Evolutionary conservation across 1,140 invertebrate species (phyloP), one percentile per base, ranked within the genome.

Genomic region (Papilio xuthus): DNA sequence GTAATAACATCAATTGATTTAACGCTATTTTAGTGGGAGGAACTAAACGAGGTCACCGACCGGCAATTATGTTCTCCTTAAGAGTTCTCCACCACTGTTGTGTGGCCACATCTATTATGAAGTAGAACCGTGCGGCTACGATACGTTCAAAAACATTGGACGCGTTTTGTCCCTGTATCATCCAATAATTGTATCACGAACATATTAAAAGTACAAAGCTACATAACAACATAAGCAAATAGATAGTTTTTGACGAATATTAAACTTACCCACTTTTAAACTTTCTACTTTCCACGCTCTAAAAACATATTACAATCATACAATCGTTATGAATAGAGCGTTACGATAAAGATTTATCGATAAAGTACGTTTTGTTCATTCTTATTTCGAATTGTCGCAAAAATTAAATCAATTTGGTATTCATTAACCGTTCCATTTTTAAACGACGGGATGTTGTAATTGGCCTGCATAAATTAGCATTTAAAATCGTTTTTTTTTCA

Each of bases 241-340:
- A 80, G 81, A 82, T 88, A 89, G 80, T 84, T 90, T 89, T 86
- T 84, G 82, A 89, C 86, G 77, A 85, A 85, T 90, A 90, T 89
- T 86, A 89, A 87, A 89, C 81, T 88, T 89, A 82, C 90, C 90
- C 89, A 92, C 91, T 92, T 93, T 87, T 80, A 86, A 91, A 93
- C 92, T 93, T 93, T 93, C 92, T 93, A 93, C 91, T 92, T 93
- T 93, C 91, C 90, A 91, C 91, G 92, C 92, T 93, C 92, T 92
- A 92, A 92, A 93, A 92, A 93, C 87, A 90, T 89, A 91, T 89
- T 89, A 90, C 86, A 90, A 89, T 88, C 89, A 90, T 89, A 86
- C 85, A 87, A 91, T 87, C 81, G 84, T 87, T 88, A 89, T 89
- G 85, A 87, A 89, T 88, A 89, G 84, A 83, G 86, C 85, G 88